Conservation (phyloP, 2,113 vertebrate species). For the Notarius quadriscutis region DNA sequence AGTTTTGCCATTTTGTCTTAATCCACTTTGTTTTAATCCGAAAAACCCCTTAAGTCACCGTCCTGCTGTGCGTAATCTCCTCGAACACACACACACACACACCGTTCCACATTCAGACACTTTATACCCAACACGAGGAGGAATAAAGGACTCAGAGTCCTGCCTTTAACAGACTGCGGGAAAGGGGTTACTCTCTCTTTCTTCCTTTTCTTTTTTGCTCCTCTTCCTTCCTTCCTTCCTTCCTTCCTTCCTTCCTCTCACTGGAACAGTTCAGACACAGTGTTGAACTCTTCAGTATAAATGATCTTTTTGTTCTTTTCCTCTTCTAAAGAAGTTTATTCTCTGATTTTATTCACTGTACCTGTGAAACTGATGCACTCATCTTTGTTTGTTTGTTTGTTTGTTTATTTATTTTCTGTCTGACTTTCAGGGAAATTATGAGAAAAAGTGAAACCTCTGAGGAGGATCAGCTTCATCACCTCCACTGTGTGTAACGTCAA, state of each 20-base stretch:
- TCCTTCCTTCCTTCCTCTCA: too few relatives aligned
- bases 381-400: too few relatives aligned
- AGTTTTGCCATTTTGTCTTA: background rate
- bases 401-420: background rate
- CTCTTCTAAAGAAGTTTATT: too few relatives aligned
- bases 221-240: too few relatives aligned
- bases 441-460: background rate
- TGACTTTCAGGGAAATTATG: background rate
- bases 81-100: conserved; percentile 4
- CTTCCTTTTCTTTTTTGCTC: background rate
- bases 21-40: background rate
- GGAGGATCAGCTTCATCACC: background rate
- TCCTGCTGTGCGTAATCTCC: background rate
- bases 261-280: too few relatives aligned
- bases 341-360: too few relatives aligned
- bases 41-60: background rate
- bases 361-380: too few relatives aligned
- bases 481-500: background rate
- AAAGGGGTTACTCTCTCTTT: background rate
- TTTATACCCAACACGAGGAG: too few relatives aligned
- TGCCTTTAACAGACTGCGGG: too few relatives aligned
- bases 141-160: too few relatives aligned
- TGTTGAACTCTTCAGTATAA: too few relatives aligned
- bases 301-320: too few relatives aligned
- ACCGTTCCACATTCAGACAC: background rate